phyloP scores from a whole-genome alignment of 2,888 invertebrate species.

The Andricus quercusramuli region DNA sequence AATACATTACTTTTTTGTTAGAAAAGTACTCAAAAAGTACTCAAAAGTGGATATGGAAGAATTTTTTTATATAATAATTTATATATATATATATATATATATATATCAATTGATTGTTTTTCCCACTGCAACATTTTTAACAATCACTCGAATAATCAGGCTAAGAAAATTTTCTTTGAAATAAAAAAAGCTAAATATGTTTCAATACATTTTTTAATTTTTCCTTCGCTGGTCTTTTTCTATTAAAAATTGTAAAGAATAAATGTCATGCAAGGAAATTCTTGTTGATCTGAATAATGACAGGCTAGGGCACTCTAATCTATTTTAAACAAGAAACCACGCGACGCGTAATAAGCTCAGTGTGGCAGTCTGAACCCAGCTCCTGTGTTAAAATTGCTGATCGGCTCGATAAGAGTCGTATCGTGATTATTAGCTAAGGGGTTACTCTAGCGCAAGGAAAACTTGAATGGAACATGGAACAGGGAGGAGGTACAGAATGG shows the following conservation, averaged over 20 bases:
- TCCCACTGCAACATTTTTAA: too few relatives aligned
- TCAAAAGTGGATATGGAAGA: too few relatives aligned
- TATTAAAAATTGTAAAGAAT: background rate
- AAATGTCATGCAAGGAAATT: background rate
- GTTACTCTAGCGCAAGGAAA: conserved; percentile 13
- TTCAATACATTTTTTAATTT: too few relatives aligned
- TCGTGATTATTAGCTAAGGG: conserved; percentile 35
- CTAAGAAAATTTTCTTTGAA: too few relatives aligned
- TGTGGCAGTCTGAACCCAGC: background rate
- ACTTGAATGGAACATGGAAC: conserved; percentile 34
- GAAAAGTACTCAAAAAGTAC: too few relatives aligned
- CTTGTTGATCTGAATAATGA: background rate
- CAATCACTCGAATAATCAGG: too few relatives aligned
- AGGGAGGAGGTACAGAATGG: conserved; percentile 21
- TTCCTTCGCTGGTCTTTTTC: too few relatives aligned
- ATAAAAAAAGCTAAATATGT: too few relatives aligned
- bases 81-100: too few relatives aligned
- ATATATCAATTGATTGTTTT: too few relatives aligned
- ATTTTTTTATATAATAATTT: too few relatives aligned
- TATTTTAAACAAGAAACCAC: conserved; percentile 8
- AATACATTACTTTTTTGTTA: too few relatives aligned
- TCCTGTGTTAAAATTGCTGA: conserved; percentile 29
- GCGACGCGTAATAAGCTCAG: background rate
- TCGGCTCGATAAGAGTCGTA: conserved; percentile 28
- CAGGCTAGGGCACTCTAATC: background rate